phyloP scores from a whole-genome alignment of 2,797 vertebrate species.

The Phrynocephalus guinanensis region DNA sequence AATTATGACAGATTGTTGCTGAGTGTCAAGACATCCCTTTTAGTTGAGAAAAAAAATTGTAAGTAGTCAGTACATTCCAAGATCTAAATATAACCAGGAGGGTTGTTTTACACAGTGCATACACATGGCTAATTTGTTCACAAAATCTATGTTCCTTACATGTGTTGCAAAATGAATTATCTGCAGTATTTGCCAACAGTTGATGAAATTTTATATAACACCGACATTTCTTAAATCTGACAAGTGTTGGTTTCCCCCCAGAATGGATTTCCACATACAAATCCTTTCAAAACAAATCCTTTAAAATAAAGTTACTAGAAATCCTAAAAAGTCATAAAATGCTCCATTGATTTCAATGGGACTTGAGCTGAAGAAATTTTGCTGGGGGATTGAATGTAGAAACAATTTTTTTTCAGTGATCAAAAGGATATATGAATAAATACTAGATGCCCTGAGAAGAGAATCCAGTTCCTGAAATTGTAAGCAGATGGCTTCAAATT shows the following conservation, averaged over 20 bases:
- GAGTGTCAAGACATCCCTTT: too few relatives aligned
- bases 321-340: neutral
- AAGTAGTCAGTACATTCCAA: too few relatives aligned
- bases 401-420: neutral
- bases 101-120: too few relatives aligned
- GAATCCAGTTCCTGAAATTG: neutral
- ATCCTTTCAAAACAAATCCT: neutral
- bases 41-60: too few relatives aligned
- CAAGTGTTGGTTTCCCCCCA: neutral
- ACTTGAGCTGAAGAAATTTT: neutral
- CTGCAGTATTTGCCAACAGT: neutral
- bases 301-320: neutral
- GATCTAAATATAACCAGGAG: too few relatives aligned
- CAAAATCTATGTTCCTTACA: neutral
- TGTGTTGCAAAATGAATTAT: neutral
- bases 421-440: neutral
- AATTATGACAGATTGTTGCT: too few relatives aligned
- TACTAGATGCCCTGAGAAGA: neutral
- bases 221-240: neutral
- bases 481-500: neutral
- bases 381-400: neutral
- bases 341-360: neutral
- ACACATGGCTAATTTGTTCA: too few relatives aligned
- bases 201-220: neutral
- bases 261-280: neutral